A percentile compares a stretch with the other conserved stretches of the same genome.
Conservation (phyloP, 2,797 vertebrate species). For the Hapalemur alaotrensis region DNA sequence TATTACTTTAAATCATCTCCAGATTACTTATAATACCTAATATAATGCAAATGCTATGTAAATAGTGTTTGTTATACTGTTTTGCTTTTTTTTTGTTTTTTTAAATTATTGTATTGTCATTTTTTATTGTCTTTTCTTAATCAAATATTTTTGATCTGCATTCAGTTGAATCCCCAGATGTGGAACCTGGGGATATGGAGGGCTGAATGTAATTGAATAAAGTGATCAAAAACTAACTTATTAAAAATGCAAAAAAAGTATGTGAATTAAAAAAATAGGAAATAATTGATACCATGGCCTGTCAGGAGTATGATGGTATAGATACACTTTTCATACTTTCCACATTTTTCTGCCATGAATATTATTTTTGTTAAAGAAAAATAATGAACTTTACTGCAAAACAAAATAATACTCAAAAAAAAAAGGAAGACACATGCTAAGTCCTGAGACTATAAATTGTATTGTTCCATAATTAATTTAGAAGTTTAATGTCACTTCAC, state of each 20-base stretch:
- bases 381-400: neutral
- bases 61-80: neutral
- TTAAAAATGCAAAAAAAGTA: neutral
- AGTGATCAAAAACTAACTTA: neutral
- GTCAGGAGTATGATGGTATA: neutral
- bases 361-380: conserved; percentile 28
- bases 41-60: neutral
- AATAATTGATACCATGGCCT: neutral
- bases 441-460: neutral
- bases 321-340: neutral
- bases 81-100: neutral
- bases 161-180: neutral
- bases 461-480: neutral
- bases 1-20: neutral
- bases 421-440: neutral
- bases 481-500: neutral
- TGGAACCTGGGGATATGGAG: neutral
- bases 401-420: neutral
- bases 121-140: neutral
- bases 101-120: neutral
- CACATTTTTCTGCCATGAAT: neutral
- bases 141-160: neutral
- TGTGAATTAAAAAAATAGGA: neutral
- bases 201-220: neutral
- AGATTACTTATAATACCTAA: neutral